Percentiles rank a stretch among this genome's conserved stretches.
phyloP scores from a whole-genome alignment of 2,797 vertebrate species.

The Pagetopsis macropterus region DNA sequence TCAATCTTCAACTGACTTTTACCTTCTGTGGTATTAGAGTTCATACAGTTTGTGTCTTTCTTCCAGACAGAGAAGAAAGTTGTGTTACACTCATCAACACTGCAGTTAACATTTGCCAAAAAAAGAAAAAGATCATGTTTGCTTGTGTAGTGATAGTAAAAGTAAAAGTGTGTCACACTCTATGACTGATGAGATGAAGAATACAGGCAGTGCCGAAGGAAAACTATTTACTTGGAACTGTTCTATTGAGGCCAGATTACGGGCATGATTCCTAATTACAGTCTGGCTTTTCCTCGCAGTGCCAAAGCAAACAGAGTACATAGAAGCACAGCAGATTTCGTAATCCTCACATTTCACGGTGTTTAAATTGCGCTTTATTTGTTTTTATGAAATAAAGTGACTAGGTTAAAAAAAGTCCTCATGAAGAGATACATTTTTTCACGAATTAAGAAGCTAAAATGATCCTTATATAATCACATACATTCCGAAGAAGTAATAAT shows the following conservation, averaged over 20 bases:
- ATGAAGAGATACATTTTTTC: neutral
- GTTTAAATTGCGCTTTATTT: slow-evolving; percentile 5
- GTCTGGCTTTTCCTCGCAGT: slow-evolving; percentile 23
- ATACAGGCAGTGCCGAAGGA: slow-evolving; percentile 16
- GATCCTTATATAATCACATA: neutral
- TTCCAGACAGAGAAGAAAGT: neutral
- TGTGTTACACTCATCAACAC: slow-evolving; percentile 18
- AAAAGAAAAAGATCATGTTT: neutral
- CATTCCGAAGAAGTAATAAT: neutral
- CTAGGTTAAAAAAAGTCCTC: neutral
- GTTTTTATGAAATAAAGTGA: neutral
- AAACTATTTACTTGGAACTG: slow-evolving; percentile 35
- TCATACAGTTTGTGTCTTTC: neutral
- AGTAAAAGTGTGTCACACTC: slow-evolving; percentile 20
- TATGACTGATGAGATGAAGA: slow-evolving; percentile 41
- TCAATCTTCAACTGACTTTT: slow-evolving; percentile 42
- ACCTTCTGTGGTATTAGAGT: slow-evolving; percentile 23
- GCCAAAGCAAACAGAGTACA: slow-evolving; percentile 45
- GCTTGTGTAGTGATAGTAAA: slow-evolving; percentile 27
- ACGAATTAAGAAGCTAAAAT: neutral
- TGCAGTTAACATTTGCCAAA: slow-evolving; percentile 3
- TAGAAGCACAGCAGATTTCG: slow-evolving; percentile 21
- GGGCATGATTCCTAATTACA: slow-evolving; percentile 20
- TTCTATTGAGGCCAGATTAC: slow-evolving; percentile 54
- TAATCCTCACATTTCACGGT: neutral